These are phyloP conservation scores for Leguminivora glycinivorella DNA, from an alignment of 1,140 invertebrate species.

Conservation along the genomic window DNA sequence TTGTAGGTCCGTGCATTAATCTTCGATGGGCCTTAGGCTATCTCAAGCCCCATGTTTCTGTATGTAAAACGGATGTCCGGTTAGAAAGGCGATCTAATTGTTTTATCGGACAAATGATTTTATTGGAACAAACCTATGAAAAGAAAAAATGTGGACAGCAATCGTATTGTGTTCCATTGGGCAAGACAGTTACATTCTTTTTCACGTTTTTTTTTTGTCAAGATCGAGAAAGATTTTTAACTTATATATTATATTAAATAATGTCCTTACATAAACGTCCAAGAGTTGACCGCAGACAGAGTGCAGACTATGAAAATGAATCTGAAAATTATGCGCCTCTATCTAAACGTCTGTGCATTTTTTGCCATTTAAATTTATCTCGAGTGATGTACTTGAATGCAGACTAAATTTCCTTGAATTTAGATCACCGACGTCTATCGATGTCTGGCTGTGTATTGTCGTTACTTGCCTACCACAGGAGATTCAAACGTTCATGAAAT, in stretches of 20 bases:
- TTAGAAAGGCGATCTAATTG: conserved; percentile 45
- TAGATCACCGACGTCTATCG: conserved; percentile 65
- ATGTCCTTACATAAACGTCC: conserved; percentile 9
- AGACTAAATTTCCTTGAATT: conserved; percentile 77
- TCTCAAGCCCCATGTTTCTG: conserved; percentile 35
- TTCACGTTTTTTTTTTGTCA: too few species aligned
- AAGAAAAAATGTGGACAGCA: neutral
- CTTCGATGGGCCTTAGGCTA: conserved; percentile 38
- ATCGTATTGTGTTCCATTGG: neutral
- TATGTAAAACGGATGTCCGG: conserved; percentile 46
- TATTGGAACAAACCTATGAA: conserved; percentile 10
- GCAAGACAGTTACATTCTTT: neutral
- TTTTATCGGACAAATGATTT: conserved; percentile 43
- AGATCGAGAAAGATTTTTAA: neutral
- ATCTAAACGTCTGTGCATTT: conserved; percentile 73
- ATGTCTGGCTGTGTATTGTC: conserved; percentile 49
- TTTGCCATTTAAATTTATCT: conserved; percentile 63
- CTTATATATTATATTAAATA: neutral
- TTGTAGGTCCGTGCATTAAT: conserved; percentile 37
- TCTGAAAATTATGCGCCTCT: conserved; percentile 72
- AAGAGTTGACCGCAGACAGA: conserved; percentile 60
- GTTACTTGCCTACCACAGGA: conserved; percentile 5
- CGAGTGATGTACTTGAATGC: conserved; percentile 70
- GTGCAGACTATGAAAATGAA: conserved; percentile 77
- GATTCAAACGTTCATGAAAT: conserved; percentile 20